Percentiles rank a stretch among this genome's conserved stretches.
Conservation (phyloP, 2,113 vertebrate genomes). For the Cynoglossus semilaevis region DNA sequence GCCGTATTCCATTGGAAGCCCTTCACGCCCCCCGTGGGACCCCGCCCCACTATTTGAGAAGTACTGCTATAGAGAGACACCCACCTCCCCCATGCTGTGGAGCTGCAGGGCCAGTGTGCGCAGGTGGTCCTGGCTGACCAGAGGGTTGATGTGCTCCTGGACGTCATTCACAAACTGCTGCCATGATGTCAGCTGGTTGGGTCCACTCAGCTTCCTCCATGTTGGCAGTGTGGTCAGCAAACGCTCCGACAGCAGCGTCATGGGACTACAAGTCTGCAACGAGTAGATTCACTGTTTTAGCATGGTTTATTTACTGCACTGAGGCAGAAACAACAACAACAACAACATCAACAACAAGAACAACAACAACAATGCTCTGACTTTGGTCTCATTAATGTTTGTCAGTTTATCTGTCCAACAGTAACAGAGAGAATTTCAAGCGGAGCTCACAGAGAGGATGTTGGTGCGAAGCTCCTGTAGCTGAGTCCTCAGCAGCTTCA, state of each 20-base stretch:
- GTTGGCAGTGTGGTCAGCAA: constrained; percentile 85
- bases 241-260: constrained; percentile 91
- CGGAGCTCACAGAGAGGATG: constrained; percentile 75
- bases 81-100: constrained; percentile 92
- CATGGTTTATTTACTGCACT: background rate
- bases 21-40: too few relatives aligned
- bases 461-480: constrained; percentile 88
- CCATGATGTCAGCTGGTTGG: constrained; percentile 94
- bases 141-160: constrained; percentile 94
- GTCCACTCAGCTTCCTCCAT: constrained; percentile 92
- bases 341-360: too few relatives aligned
- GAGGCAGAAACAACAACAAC: too few relatives aligned
- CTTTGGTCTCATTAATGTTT: too few relatives aligned
- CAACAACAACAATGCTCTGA: too few relatives aligned
- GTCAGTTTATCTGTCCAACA: too few relatives aligned
- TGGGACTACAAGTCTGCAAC: constrained; percentile 82
- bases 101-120: constrained; percentile 85
- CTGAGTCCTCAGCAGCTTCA: constrained; percentile 91
- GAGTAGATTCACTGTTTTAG: background rate
- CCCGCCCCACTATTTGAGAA: too few relatives aligned
- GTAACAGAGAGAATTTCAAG: background rate
- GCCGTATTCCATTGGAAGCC: too few relatives aligned
- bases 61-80: constrained; percentile 4
- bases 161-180: constrained; percentile 93
- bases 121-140: constrained; percentile 91